phyloP scores from a whole-genome alignment of 2,888 invertebrate species.

The Leptinotarsa tumamoca region DNA sequence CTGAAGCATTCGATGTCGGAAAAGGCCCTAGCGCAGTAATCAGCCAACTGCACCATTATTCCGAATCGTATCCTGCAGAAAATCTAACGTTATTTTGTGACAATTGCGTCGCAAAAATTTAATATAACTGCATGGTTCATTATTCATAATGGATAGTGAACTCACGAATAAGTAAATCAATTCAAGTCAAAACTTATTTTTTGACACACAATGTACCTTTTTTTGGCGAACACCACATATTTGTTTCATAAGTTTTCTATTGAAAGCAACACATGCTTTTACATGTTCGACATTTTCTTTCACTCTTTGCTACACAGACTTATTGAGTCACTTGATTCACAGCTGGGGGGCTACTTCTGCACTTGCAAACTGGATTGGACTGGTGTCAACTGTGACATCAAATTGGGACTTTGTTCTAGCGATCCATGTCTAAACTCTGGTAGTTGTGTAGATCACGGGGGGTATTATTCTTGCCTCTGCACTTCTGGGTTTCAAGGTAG shows the following conservation, averaged over 20 bases:
- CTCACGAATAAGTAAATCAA: too few relatives aligned
- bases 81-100: too few relatives aligned
- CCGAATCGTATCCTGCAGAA: too few relatives aligned
- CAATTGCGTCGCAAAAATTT: too few relatives aligned
- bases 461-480: constrained; percentile 72
- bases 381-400: constrained; percentile 71
- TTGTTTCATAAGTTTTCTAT: neutral
- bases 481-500: constrained; percentile 71
- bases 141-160: too few relatives aligned
- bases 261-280: neutral
- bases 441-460: constrained; percentile 70
- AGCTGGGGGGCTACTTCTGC: constrained; percentile 74
- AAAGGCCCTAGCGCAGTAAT: too few relatives aligned
- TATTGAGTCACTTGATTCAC: constrained; percentile 53
- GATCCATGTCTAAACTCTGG: constrained; percentile 76
- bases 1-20: too few relatives aligned
- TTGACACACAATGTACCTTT: too few relatives aligned
- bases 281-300: neutral
- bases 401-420: constrained; percentile 70
- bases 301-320: neutral
- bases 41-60: too few relatives aligned
- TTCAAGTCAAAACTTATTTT: too few relatives aligned
- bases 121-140: too few relatives aligned
- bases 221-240: neutral
- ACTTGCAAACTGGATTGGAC: constrained; percentile 79